phyloP scores from a whole-genome alignment of 2,113 vertebrate genomes.

The Nothobranchius kuhntae region DNA sequence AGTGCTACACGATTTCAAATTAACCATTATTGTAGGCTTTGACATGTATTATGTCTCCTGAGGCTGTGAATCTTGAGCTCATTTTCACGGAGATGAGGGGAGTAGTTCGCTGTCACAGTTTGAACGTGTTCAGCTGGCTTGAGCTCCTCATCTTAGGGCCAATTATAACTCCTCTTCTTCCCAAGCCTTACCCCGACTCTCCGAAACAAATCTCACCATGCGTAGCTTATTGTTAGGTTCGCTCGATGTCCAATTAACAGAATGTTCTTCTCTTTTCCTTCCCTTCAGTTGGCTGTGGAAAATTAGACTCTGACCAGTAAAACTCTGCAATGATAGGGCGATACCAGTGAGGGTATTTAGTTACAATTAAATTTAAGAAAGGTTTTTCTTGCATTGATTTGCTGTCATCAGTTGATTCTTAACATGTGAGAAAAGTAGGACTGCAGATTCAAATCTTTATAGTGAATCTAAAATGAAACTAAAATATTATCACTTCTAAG shows the following conservation, averaged over 20 bases:
- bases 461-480: background rate
- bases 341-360: slow-evolving; percentile 29
- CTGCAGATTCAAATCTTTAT: slow-evolving; percentile 4
- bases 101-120: slow-evolving; percentile 75
- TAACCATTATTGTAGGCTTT: slow-evolving; percentile 79
- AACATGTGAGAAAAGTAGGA: slow-evolving; percentile 33
- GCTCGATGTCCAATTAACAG: slow-evolving; percentile 74
- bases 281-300: slow-evolving; percentile 20
- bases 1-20: slow-evolving; percentile 79
- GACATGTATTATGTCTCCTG: slow-evolving; percentile 78
- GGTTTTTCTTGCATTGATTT: slow-evolving; percentile 10
- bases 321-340: slow-evolving; percentile 38
- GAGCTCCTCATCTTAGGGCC: slow-evolving; percentile 74
- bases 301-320: slow-evolving; percentile 49
- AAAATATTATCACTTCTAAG: slow-evolving; percentile 10
- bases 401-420: slow-evolving; percentile 16
- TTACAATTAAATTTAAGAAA: slow-evolving; percentile 23
- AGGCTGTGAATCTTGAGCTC: slow-evolving; percentile 77
- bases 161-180: slow-evolving; percentile 75
- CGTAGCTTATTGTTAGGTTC: slow-evolving; percentile 70
- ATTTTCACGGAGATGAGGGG: slow-evolving; percentile 76
- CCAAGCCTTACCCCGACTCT: slow-evolving; percentile 69
- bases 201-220: slow-evolving; percentile 67
- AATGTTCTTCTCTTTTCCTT: slow-evolving; percentile 55
- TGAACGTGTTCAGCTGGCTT: slow-evolving; percentile 68